phyloP scores from a whole-genome alignment of 2,888 invertebrate species.

The Hololepta plana region DNA sequence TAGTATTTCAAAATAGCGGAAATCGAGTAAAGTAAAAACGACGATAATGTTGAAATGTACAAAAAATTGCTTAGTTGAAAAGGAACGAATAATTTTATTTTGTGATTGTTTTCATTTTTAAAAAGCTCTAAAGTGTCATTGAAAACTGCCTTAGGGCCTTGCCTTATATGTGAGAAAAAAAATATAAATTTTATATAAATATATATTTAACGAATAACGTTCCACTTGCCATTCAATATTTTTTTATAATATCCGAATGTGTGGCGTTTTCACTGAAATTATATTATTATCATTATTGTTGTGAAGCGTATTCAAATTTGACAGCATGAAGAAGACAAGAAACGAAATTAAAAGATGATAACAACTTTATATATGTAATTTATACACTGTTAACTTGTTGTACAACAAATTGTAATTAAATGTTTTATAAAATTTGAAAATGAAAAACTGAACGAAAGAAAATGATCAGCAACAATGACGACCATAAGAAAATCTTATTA shows the following conservation, averaged over 20 bases:
- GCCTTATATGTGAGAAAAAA: constrained; percentile 23
- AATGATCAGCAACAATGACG: no score
- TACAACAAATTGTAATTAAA: no score
- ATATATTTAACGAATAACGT: constrained; percentile 17
- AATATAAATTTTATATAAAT: constrained; percentile 23
- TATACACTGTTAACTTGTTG: no score
- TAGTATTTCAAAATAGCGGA: constrained; percentile 7
- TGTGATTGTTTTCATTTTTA: constrained; percentile 14
- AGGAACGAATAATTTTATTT: constrained; percentile 13
- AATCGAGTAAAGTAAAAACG: constrained; percentile 8
- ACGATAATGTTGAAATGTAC: constrained; percentile 1
- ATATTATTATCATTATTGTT: no score
- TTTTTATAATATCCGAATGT: no score
- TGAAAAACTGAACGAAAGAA: no score
- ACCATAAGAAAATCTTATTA: no score
- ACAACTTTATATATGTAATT: no score
- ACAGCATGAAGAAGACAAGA: constrained; percentile 9
- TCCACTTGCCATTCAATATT: constrained; percentile 8
- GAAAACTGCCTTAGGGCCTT: constrained; percentile 22
- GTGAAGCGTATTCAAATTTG: no score
- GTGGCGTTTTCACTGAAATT: no score
- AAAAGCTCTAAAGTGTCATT: constrained; percentile 13
- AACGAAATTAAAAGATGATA: constrained; percentile 5
- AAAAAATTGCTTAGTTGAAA: constrained; percentile 5
- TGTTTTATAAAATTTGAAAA: no score